These are phyloP conservation scores for Platalea minor DNA, from an alignment of 2,797 vertebrate genomes.

Conservation along the genomic window DNA sequence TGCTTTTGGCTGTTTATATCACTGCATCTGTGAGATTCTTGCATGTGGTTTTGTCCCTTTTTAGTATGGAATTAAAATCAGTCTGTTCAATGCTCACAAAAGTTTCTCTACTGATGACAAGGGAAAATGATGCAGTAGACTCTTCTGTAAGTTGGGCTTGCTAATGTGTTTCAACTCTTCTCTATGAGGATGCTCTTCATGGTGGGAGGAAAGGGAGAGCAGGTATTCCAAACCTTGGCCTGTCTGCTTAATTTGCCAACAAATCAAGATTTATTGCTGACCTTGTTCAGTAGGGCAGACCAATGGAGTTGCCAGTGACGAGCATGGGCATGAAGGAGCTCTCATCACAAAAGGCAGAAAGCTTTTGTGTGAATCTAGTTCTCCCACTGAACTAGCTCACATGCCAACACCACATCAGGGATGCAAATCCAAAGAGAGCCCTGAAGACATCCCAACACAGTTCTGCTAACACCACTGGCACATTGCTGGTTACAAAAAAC, in stretches of 20 bases:
- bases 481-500: not conserved
- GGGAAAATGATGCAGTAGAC: not conserved
- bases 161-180: not conserved
- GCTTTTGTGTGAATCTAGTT: not conserved
- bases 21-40: not conserved
- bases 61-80: not conserved
- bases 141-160: not conserved
- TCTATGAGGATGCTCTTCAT: accelerated
- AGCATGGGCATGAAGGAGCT: not conserved
- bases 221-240: not conserved
- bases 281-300: not conserved
- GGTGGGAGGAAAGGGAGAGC: not conserved
- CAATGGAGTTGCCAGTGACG: not conserved
- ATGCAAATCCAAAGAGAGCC: not conserved
- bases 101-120: not conserved
- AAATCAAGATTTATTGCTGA: not conserved
- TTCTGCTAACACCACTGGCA: not conserved
- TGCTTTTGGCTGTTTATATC: not conserved
- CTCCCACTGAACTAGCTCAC: not conserved
- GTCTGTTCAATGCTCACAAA: not conserved
- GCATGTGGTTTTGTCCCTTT: not conserved
- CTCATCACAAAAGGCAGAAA: not conserved
- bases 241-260: not conserved
- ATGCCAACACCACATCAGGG: not conserved
- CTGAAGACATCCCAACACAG: not conserved